A percentile compares a stretch with the other conserved stretches of the same genome.
phyloP scores from a whole-genome alignment of 2,797 vertebrate species.

The Gymnothorax reevesii region DNA sequence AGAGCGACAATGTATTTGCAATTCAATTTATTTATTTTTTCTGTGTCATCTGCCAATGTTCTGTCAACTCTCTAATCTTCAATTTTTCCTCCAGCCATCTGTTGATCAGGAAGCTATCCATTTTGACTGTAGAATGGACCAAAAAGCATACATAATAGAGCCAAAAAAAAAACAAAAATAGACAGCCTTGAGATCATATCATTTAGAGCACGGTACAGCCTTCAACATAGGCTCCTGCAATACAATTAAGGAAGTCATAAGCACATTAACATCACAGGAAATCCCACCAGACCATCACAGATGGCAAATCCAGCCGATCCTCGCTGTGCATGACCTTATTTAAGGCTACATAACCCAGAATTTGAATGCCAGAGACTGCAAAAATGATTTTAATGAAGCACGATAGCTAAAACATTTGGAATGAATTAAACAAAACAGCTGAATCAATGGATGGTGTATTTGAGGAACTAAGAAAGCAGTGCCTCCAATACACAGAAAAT shows the following conservation, averaged over 20 bases:
- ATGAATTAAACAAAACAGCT: no score
- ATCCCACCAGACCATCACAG: background rate
- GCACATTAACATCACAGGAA: background rate
- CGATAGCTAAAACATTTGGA: no score
- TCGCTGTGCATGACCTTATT: no score
- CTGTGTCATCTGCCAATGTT: background rate
- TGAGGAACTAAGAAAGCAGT: no score
- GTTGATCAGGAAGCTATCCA: background rate
- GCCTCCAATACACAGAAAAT: no score
- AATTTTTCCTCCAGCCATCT: background rate
- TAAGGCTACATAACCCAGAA: no score
- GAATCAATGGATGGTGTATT: no score
- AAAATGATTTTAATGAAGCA: no score
- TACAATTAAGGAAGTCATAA: background rate
- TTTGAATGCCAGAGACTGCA: no score
- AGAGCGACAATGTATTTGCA: background rate
- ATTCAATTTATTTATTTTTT: background rate
- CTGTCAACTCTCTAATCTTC: background rate
- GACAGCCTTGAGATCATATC: background rate
- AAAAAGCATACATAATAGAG: background rate
- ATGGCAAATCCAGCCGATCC: no score
- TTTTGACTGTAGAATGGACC: background rate
- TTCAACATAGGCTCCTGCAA: background rate
- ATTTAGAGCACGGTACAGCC: background rate
- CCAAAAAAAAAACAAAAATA: background rate